These are phyloP conservation scores for Brienomyrus longianalis DNA, from an alignment of 2,113 vertebrate genomes.

Conservation along the genomic window DNA sequence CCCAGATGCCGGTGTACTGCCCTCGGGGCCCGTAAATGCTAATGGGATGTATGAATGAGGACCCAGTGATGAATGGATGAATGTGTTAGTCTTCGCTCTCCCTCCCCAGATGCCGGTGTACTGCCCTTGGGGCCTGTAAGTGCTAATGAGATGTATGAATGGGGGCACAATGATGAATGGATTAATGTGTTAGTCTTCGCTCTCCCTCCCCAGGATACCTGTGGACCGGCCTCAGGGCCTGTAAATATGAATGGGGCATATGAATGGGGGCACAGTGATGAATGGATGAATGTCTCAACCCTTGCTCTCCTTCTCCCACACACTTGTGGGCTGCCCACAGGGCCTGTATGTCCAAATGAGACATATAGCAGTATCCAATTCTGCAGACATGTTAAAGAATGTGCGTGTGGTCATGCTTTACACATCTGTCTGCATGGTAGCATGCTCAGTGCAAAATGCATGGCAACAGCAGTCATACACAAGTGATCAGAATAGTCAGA, in stretches of 20 bases:
- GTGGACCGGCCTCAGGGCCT: not conserved
- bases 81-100: not conserved
- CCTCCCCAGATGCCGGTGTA: not conserved
- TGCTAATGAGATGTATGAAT: not conserved
- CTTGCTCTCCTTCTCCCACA: not conserved
- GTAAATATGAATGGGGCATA: not conserved
- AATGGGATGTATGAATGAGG: not conserved
- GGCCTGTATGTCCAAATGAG: not conserved
- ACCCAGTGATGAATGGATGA: not conserved
- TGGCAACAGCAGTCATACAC: not conserved
- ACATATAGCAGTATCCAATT: not conserved
- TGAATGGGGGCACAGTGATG: not conserved
- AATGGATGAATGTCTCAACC: not conserved
- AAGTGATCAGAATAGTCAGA: not conserved
- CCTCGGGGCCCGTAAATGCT: not conserved
- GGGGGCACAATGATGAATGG: not conserved
- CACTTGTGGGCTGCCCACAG: not conserved
- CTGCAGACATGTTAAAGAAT: not conserved
- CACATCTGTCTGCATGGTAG: not conserved
- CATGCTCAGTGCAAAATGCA: not conserved
- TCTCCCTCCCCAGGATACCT: not conserved
- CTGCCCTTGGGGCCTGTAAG: no score
- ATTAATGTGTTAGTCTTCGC: not conserved
- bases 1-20: not conserved
- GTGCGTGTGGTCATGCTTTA: not conserved